phyloP scores from a whole-genome alignment of 30 jellyfish, hydroid and myxozoan genomes.

The Nemopilema nomurai region DNA sequence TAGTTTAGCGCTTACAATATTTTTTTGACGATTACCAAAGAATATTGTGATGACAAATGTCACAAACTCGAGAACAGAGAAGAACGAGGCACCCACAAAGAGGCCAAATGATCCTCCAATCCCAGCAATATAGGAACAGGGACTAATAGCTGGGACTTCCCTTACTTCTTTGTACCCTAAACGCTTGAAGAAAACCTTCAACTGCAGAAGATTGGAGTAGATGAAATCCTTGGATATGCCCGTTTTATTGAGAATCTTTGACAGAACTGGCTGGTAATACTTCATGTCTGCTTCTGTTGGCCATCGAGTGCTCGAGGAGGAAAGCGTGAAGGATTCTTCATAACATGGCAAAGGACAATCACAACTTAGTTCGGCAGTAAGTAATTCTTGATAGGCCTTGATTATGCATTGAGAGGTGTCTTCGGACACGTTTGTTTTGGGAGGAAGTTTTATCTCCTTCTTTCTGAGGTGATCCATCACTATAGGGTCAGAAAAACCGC shows the following conservation, averaged over 20 bases:
- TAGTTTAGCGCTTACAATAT: too few species aligned
- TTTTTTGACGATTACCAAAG: neutral
- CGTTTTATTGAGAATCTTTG: conserved; percentile 31
- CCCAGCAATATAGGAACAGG: conserved; percentile 15
- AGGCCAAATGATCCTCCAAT: conserved; percentile 52
- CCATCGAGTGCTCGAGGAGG: conserved; percentile 39
- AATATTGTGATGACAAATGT: neutral
- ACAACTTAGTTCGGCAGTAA: neutral
- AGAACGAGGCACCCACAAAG: conserved; percentile 49
- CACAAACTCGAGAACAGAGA: conserved; percentile 27
- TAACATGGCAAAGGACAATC: conserved; percentile 52
- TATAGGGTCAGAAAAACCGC: conserved; percentile 21
- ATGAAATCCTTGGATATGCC: conserved; percentile 38
- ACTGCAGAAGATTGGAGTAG: conserved; percentile 14
- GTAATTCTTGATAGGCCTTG: neutral
- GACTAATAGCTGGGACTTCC: conserved; percentile 31
- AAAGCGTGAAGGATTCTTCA: conserved; percentile 3
- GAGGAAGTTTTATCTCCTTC: conserved; percentile 4
- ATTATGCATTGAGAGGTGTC: neutral
- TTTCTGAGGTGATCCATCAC: neutral
- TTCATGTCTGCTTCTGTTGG: conserved; percentile 20
- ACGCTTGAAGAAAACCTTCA: conserved; percentile 13
- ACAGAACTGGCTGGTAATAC: conserved; percentile 36
- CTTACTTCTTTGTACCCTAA: neutral
- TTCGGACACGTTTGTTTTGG: neutral